Base-by-base conservation (phyloP, 92 coral and sea anemone genomes). In the Metridium senile region DNA sequence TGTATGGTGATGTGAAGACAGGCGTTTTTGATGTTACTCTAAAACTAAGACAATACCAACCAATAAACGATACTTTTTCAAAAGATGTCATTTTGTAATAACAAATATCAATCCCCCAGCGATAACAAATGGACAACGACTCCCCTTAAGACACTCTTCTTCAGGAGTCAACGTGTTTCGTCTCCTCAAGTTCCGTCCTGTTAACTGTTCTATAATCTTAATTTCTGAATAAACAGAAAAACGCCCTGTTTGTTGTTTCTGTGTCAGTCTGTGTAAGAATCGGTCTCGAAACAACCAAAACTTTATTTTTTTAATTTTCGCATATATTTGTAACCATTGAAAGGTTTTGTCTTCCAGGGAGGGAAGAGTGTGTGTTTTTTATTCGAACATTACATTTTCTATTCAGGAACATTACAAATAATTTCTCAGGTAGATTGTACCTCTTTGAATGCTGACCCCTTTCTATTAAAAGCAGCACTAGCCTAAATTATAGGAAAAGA, bases 391-490 rank as follows among this genome's bases (percentile, higher is more conserved):
- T 2, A 54, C 21, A 54, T 10, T 45, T 45, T 45, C 51, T n/a
- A 39, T 13, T 4, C 49, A 13, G 49, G 49, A 6, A 39, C 13
- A 39, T 39, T 39, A 39, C 49, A 39, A 39, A 39, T 39, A 39
- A 39, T 39, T 39, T 13, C 49, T 4, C 49, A 39, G 49, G 6
- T 39, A 39, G 49, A 39, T 11, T 72, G 79, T 91, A 91, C 97
- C 97, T 91, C 91, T 73, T 91, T 91, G 74, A 88, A 89, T 54
- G 97, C 58, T 1, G 97, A 91, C 33, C 89, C 85, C 83, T 91
- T 84, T 65, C 88, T 89, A 91, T 85, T 89, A 66, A 91, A 91
- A 43, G 93, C 82, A 18, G 97, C 82, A 62, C 81, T 62, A 34
- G 89, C 97, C 97, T 91, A 74, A 47, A 82, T 54, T 56, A 20